A percentile compares a stretch with the other conserved stretches of the same genome.
These are phyloP conservation scores for Lasiommata megera DNA, from an alignment of 2,888 invertebrate genomes.

Conservation along the genomic window DNA sequence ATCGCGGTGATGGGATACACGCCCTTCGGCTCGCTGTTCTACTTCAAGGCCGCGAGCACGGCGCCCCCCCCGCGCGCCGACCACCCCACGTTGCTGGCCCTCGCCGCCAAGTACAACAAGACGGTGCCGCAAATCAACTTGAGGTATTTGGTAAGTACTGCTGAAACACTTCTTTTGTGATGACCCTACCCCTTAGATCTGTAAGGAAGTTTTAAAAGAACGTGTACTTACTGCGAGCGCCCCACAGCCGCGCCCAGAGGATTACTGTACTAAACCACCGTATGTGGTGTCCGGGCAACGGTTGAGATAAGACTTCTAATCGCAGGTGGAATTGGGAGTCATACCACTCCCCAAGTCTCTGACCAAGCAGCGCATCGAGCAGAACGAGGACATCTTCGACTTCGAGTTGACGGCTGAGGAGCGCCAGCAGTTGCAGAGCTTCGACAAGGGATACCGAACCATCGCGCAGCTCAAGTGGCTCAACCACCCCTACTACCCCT, in stretches of 20 bases:
- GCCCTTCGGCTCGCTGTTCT: conserved; percentile 83
- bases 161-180: no score
- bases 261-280: no score
- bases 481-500: conserved; percentile 54
- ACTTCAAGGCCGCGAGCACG: conserved; percentile 65
- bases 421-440: conserved; percentile 32
- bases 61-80: conserved; percentile 78
- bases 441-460: conserved; percentile 49
- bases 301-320: background rate
- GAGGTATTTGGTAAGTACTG: conserved; percentile 83
- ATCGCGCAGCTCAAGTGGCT: conserved; percentile 48
- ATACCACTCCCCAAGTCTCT: conserved; percentile 54
- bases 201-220: no score
- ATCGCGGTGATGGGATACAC: conserved; percentile 87
- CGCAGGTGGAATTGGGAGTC: conserved; percentile 46
- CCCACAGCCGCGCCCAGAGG: no score
- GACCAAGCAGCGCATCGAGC: conserved; percentile 49
- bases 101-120: conserved; percentile 83
- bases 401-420: conserved; percentile 46
- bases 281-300: no score
- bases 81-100: conserved; percentile 72
- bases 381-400: conserved; percentile 57
- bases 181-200: no score
- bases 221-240: no score
- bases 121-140: conserved; percentile 83